Evolutionary conservation across 2,888 invertebrate species (phyloP).

Genomic region (Ectemnius continuus): DNA sequence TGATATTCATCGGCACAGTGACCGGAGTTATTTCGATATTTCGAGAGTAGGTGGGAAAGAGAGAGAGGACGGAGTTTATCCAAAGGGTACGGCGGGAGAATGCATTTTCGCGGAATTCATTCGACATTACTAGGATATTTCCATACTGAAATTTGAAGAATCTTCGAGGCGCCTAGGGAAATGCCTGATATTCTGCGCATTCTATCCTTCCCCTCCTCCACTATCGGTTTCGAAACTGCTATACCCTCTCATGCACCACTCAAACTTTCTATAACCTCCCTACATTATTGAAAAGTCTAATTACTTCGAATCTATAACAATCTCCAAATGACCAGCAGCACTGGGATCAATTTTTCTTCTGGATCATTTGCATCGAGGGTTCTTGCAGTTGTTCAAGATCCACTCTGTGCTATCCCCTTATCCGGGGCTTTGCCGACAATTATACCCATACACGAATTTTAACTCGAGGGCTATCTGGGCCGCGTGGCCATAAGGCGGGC

Average conservation of each 20-base stretch:
- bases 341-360: too few species aligned
- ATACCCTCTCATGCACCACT: background rate
- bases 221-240: slow-evolving; percentile 1
- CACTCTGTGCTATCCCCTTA: slow-evolving; percentile 29
- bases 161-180: background rate
- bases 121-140: slow-evolving; percentile 29
- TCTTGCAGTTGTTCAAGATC: slow-evolving; percentile 3
- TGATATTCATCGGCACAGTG: background rate
- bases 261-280: too few species aligned
- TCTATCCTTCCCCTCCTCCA: background rate
- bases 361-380: background rate
- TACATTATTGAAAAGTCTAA: too few species aligned
- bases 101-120: slow-evolving; percentile 33
- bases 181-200: background rate
- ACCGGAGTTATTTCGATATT: slow-evolving; percentile 13
- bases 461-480: slow-evolving; percentile 58
- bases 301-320: too few species aligned
- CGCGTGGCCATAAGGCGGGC: slow-evolving; percentile 45
- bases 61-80: slow-evolving; percentile 14
- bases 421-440: slow-evolving; percentile 50
- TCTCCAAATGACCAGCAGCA: too few species aligned
- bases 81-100: slow-evolving; percentile 28
- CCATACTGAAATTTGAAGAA: slow-evolving; percentile 32
- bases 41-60: slow-evolving; percentile 4
- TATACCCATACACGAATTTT: slow-evolving; percentile 65